Evolutionary conservation across 1,140 invertebrate species (phyloP), one percentile per base, ranked within the genome.

Genomic region (Megathymus violae): DNA sequence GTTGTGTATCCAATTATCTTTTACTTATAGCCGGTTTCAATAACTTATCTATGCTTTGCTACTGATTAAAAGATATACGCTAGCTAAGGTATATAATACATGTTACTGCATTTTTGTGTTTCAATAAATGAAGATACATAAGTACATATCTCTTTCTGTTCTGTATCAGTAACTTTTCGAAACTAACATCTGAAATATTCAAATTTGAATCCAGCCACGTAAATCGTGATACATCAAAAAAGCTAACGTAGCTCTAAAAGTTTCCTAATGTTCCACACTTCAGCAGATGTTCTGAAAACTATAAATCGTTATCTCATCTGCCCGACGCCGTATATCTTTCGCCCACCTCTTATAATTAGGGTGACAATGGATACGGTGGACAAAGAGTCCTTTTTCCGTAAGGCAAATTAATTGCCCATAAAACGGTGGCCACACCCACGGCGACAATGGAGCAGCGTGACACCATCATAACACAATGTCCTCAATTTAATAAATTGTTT

Each of bases 351-450:
- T 36, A 34, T 65, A 66, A 66, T 66, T 61, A 58, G 64, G 64
- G 64, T 67, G 64, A 67, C 64, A 67, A 67, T 67, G 64, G 40
- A 60, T 46, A 7, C 36, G 36, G 34, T 58, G 16, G 44, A 67
- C 59, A 50, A 61, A 59, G 27, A 36, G 54, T 31, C 38, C 63
- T 36, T 31, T 67, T 54, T 22, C 40, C 63, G 41, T 54, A 4
- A 10, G 22, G 31, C 25, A 67, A 67, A 67, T 67, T 62, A 67
- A 61, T 51, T 58, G 60, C 13, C 17, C 36, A 58, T 67, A 67
- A 67, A 62, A 50, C 1, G 34, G 40, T 36, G 16, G 60, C 6
- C 58, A 40, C 64, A 46, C 64, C 64, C 64, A 36, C 34, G 51
- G 38, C 40, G 13, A 17, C 38, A 13, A 60, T 40, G 15, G 34